Evolutionary conservation across 2,113 vertebrate genomes (phyloP), one percentile per base, ranked within the genome.

Genomic region (Fregetta grallaria): DNA sequence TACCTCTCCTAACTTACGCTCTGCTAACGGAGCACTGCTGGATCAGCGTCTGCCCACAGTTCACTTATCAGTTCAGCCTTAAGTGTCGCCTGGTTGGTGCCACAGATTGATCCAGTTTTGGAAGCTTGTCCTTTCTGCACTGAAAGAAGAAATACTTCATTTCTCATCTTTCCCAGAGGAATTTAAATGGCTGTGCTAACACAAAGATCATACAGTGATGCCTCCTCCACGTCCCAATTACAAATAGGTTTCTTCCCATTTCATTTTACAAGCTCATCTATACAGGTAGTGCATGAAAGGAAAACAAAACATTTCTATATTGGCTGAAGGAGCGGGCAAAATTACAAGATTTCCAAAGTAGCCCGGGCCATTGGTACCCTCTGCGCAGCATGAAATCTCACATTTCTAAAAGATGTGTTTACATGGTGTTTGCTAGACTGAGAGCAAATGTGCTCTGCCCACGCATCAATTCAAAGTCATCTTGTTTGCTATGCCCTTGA

Each of bases 31-130:
- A 75, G 14, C 29, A 26, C 27, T 1, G 7, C 36, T 55, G 44
- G 44, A n/a, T 32, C 47, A 71, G 27, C 3, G 2, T 8, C 56
- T 47, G 53, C 17, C 30, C n/a, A 12, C 11, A 58, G 42, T 3
- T 55, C 55, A 45, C n/a, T 42, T 40, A 61, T 4, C 42, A 38
- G 38, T 38, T 38, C 34, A 75, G 11, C 40, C 34, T 23, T 11
- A 26, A 9, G 2, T 3, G 5, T n/a, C 0, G 0, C 1, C 3
- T 40, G 45, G 3, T 36, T 47, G 62, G 50, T 68, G 40, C 18
- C 44, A 74, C n/a, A 40, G 65, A 44, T 13, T 10, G 26, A 75
- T 59, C 29, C 15, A 13, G 10, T 86, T 53, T 38, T 6, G 18
- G 44, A 75, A 55, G 3, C 62, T 42, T 27, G 27, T 49, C 26